Evolutionary conservation across 2,113 vertebrate genomes (phyloP).

Genomic region (Onychorhynchus coronatus): DNA sequence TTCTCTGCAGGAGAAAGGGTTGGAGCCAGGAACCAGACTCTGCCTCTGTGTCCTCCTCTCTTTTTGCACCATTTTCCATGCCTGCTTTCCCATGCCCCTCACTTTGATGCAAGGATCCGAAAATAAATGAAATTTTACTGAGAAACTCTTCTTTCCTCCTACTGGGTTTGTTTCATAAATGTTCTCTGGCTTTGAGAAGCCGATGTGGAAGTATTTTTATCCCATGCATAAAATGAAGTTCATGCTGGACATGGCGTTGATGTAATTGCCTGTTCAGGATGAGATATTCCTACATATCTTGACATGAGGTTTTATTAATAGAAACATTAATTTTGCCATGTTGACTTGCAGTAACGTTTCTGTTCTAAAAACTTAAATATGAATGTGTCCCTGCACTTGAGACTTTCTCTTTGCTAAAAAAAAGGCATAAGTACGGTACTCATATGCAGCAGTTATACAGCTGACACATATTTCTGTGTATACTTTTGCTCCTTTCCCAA

Average conservation of each 20-base stretch:
- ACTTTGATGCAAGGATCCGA: background rate
- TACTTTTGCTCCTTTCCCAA: background rate
- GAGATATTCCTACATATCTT: background rate
- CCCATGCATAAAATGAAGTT: background rate
- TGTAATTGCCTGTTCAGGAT: background rate
- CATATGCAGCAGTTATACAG: background rate
- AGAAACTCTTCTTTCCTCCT: background rate
- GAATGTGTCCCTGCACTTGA: background rate
- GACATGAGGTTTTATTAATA: conserved; percentile 34
- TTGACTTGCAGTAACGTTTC: background rate
- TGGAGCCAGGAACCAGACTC: background rate
- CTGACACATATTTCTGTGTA: background rate
- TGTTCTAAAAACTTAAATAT: conserved; percentile 15
- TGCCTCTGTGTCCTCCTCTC: too few species aligned
- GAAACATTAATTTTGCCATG: conserved; percentile 31
- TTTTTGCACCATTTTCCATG: background rate
- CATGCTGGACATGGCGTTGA: background rate
- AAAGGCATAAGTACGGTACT: background rate
- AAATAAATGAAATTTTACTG: background rate
- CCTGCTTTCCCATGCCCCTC: background rate
- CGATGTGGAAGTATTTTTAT: background rate
- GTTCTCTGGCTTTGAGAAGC: background rate
- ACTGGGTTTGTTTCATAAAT: background rate
- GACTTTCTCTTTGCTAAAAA: background rate
- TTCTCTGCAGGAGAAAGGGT: background rate